These are phyloP conservation scores for Cosmia trapezina DNA, from an alignment of 2,888 invertebrate species.

Conservation along the genomic window DNA sequence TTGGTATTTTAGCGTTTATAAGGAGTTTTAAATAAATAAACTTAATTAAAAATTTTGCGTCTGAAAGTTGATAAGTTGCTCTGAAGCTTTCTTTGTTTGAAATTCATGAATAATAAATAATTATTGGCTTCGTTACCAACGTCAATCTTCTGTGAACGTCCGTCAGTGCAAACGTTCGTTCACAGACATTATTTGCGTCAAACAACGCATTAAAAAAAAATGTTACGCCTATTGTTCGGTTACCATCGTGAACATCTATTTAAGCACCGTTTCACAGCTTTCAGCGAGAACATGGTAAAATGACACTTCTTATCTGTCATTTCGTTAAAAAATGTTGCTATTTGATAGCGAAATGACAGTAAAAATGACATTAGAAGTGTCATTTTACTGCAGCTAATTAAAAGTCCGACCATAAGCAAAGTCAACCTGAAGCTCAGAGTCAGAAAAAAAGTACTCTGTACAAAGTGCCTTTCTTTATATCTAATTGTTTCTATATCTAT, in stretches of 20 bases:
- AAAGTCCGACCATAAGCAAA: too few species aligned
- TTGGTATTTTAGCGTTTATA: background rate
- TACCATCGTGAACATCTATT: conserved; percentile 32
- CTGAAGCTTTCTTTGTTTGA: conserved; percentile 6
- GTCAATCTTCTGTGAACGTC: conserved; percentile 12
- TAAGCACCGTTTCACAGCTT: conserved; percentile 12
- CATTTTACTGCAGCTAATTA: too few species aligned
- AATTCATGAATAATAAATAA: conserved; percentile 1
- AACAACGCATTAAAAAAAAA: conserved; percentile 16
- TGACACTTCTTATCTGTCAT: too few species aligned
- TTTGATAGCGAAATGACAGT: too few species aligned
- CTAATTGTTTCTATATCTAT: conserved; percentile 6
- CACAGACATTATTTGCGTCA: conserved; percentile 39
- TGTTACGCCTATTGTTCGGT: conserved; percentile 12
- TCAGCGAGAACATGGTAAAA: conserved; percentile 10
- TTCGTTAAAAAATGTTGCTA: too few species aligned
- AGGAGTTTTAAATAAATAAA: background rate
- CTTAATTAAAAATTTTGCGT: background rate
- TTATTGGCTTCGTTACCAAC: conserved; percentile 9
- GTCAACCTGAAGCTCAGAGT: too few species aligned
- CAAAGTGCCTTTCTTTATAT: conserved; percentile 9
- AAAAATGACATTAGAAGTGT: too few species aligned
- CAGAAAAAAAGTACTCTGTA: too few species aligned
- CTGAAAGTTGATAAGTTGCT: background rate
- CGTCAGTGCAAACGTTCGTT: conserved; percentile 33